Conservation (phyloP, 2,797 vertebrate species). For the Pelodytes ibericus region DNA sequence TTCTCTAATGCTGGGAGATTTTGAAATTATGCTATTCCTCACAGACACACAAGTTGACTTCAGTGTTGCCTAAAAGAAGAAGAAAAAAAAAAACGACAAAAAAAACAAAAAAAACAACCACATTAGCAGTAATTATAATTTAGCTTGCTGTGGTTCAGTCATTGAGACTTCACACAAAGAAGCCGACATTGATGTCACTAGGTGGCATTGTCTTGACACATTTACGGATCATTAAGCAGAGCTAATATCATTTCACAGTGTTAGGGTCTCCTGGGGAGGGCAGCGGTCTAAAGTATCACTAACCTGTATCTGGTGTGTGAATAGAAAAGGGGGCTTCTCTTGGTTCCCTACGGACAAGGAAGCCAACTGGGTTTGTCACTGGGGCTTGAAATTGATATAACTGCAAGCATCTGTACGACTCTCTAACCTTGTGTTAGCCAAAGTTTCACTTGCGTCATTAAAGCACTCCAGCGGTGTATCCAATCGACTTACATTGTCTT, state of each 20-base stretch:
- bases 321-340: slow-evolving; percentile 52
- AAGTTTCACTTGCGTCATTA: slow-evolving; percentile 36
- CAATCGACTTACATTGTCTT: slow-evolving; percentile 31
- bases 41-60: slow-evolving; percentile 11
- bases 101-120: slow-evolving; percentile 59
- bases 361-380: slow-evolving; percentile 63
- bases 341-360: slow-evolving; percentile 53
- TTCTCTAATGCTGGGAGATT: too few species aligned
- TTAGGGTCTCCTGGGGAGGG: slow-evolving; percentile 58
- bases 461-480: slow-evolving; percentile 19
- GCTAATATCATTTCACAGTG: slow-evolving; percentile 69
- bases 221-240: slow-evolving; percentile 74
- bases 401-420: slow-evolving; percentile 44
- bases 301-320: slow-evolving; percentile 64
- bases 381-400: slow-evolving; percentile 63
- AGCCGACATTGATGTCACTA: slow-evolving; percentile 71
- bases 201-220: slow-evolving; percentile 79
- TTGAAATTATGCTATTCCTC: background rate
- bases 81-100: background rate
- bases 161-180: slow-evolving; percentile 69
- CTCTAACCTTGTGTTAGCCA: slow-evolving; percentile 10
- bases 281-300: slow-evolving; percentile 56
- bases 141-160: slow-evolving; percentile 68
- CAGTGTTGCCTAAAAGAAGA: background rate
- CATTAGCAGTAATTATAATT: slow-evolving; percentile 74